A percentile compares a stretch with the other conserved stretches of the same genome.
phyloP scores from a whole-genome alignment of 2,113 vertebrate species.

The Terrapene triunguis region DNA sequence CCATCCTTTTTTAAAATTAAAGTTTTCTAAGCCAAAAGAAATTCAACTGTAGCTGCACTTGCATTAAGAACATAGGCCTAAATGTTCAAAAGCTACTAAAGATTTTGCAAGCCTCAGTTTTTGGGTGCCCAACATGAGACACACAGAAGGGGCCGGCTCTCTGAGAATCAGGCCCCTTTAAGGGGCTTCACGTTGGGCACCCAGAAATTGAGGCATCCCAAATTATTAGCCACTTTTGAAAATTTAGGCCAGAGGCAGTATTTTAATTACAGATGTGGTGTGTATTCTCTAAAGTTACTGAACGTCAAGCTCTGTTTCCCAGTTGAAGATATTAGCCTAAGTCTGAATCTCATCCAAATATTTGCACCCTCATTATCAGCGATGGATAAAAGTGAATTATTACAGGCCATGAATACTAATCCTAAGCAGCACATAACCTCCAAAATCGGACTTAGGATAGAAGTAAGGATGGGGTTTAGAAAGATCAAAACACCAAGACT shows the following conservation, averaged over 20 bases:
- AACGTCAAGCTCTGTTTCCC: constrained; percentile 59
- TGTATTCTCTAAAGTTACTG: constrained; percentile 41
- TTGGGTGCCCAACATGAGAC: neutral
- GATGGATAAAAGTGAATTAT: constrained; percentile 43
- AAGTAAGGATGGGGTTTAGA: neutral
- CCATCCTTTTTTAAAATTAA: neutral
- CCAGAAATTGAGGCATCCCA: neutral
- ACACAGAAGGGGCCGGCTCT: neutral
- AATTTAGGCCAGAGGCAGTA: neutral
- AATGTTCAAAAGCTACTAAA: neutral
- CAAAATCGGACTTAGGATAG: neutral
- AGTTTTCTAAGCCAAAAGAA: constrained; percentile 43
- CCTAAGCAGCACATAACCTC: constrained; percentile 13
- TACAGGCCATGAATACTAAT: neutral
- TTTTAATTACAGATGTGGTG: constrained; percentile 54
- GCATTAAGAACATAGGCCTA: constrained; percentile 36
- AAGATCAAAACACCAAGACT: neutral
- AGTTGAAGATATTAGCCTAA: constrained; percentile 31
- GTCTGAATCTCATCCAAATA: constrained; percentile 46
- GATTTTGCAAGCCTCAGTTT: neutral
- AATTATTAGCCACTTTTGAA: neutral
- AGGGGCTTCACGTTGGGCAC: fast-evolving
- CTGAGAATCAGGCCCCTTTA: neutral
- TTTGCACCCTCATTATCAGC: constrained; percentile 39
- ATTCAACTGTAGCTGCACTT: constrained; percentile 48